A percentile compares a stretch with the other conserved stretches of the same genome.
phyloP scores from a whole-genome alignment of 1,140 invertebrate species.

The Portunus trituberculatus region DNA sequence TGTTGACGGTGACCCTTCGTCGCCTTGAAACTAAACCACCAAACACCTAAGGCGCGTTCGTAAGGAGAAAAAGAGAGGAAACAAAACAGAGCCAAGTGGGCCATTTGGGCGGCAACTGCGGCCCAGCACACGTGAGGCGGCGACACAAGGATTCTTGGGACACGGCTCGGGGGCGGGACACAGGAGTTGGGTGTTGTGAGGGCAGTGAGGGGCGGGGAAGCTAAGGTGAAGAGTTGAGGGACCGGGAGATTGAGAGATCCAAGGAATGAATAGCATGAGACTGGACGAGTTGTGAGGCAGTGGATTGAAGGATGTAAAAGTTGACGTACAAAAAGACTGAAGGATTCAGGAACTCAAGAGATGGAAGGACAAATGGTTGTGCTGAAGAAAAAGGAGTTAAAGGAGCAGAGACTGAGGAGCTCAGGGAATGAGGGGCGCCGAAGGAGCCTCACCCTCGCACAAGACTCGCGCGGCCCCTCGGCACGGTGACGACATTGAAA shows the following conservation, averaged over 20 bases:
- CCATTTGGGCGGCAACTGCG: neutral
- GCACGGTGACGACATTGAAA: neutral
- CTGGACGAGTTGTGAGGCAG: too few relatives aligned
- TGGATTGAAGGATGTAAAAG: too few relatives aligned
- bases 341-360: too few relatives aligned
- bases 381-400: neutral
- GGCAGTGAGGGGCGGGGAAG: neutral
- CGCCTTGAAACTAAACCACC: neutral
- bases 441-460: neutral
- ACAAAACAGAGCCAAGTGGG: neutral
- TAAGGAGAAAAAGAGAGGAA: neutral
- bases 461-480: conserved; percentile 5
- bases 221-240: neutral
- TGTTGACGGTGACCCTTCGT: neutral
- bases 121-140: too few relatives aligned
- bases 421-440: neutral
- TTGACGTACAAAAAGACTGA: too few relatives aligned
- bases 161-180: neutral
- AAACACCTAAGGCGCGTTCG: neutral
- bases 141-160: too few relatives aligned
- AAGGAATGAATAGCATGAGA: too few relatives aligned
- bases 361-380: neutral
- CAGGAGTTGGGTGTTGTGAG: neutral
- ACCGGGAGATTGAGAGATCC: neutral
- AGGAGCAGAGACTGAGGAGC: neutral